Conservation (phyloP, 2,113 vertebrate species). For the Eclectus roratus region DNA sequence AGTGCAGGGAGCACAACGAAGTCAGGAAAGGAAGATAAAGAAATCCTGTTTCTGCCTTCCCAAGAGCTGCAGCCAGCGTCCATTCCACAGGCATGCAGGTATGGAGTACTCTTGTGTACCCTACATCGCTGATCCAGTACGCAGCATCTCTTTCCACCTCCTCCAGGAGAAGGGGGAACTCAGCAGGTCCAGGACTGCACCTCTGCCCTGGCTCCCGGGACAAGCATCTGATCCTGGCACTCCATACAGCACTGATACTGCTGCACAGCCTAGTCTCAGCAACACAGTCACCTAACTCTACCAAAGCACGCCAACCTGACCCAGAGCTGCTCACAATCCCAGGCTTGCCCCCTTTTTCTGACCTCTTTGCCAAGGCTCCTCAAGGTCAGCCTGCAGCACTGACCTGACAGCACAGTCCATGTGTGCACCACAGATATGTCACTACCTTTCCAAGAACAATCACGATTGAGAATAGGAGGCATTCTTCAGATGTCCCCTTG, state of each 20-base stretch:
- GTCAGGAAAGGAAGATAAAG: neutral
- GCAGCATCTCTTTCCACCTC: neutral
- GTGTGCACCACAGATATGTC: fast-evolving
- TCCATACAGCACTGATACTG: neutral
- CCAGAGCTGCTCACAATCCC: neutral
- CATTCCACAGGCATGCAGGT: neutral
- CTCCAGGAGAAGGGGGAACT: neutral
- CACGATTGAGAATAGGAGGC: neutral
- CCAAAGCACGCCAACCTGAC: neutral
- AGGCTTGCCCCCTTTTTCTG: neutral
- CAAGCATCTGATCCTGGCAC: neutral
- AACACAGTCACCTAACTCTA: neutral
- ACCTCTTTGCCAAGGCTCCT: neutral
- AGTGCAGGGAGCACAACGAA: neutral
- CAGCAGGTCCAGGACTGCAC: neutral
- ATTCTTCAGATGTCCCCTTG: neutral
- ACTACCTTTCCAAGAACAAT: neutral
- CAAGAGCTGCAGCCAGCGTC: neutral
- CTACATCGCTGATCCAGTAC: neutral
- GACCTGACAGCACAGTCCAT: neutral
- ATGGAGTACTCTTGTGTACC: neutral
- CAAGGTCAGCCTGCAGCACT: neutral
- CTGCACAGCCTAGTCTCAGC: neutral
- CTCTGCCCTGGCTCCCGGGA: neutral
- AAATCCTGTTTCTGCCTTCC: neutral